These are phyloP conservation scores for Atta cephalotes DNA, from an alignment of 1,140 invertebrate genomes.

Conservation along the genomic window DNA sequence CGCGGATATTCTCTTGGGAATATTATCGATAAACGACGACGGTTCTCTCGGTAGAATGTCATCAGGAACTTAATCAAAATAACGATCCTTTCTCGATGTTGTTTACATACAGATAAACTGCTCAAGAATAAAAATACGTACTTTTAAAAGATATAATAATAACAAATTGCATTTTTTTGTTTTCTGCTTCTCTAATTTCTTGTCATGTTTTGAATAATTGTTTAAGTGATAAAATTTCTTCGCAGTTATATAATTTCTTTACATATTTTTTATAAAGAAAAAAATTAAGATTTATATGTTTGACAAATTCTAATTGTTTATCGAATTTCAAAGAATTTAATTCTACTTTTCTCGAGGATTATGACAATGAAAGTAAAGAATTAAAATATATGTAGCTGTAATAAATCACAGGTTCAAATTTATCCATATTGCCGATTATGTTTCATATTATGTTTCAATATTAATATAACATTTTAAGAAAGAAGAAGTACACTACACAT, in stretches of 20 bases:
- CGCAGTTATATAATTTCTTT: neutral
- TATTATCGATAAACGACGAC: conserved; percentile 40
- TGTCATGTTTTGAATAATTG: neutral
- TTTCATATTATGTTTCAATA: conserved; percentile 4
- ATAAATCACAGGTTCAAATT: neutral
- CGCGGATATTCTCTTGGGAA: neutral
- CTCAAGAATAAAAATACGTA: neutral
- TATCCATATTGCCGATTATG: neutral
- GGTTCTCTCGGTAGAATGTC: conserved; percentile 6
- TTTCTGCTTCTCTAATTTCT: neutral
- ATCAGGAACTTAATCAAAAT: conserved; percentile 37
- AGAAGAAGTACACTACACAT: neutral
- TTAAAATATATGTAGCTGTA: neutral
- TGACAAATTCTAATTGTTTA: neutral
- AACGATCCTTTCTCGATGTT: conserved; percentile 10
- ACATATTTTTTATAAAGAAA: neutral
- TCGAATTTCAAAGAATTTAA: neutral
- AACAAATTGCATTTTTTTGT: neutral
- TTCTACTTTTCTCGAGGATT: neutral
- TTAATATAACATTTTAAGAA: neutral
- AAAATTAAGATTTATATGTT: neutral
- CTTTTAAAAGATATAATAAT: neutral
- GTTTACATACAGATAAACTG: neutral
- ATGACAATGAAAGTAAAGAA: neutral
- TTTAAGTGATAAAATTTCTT: neutral